Evolutionary conservation across 2,888 invertebrate species (phyloP), one percentile per base, ranked within the genome.

Genomic region (Trileptium ribeirensis): DNA sequence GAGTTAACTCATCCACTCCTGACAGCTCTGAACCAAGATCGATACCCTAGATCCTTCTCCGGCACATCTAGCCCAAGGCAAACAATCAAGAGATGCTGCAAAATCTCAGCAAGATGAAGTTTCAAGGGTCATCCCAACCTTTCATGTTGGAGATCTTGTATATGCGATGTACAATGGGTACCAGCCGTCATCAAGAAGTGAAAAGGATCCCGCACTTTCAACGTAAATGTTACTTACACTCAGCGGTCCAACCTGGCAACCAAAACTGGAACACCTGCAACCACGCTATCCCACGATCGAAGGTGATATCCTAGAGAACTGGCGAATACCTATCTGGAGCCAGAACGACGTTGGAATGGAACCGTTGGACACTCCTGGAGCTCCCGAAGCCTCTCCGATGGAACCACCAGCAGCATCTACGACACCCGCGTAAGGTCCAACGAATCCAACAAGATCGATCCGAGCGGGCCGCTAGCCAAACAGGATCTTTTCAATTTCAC

Each of bases 231-330:
- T 33, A n/a, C n/a, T n/a, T n/a, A 3, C 3, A n/a, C 79, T 78
- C n/a, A 79, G 29, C 8, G 80, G 80, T n/a, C 80, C 80, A 24
- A 81, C 80, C 31, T 80, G 80, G 80, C 3, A 80, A 31, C 8
- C 81, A 80, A 80, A 80, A 80, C 8, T 31, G 81, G 81, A 80
- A 81, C 80, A 80, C 34, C 39, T 80, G 37, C 81, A 74, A 33
- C 81, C 80, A 8, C 81, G 80, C 81, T 80, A 33, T 34, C 3
- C 81, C 8, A 19, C 80, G 15, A 31, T 8, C 19, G 80, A 80
- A 81, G 80, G 80, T 70, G 31, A 8, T n/a, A n/a, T n/a, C n/a
- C n/a, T n/a, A n/a, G n/a, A n/a, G n/a, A n/a, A n/a, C n/a, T n/a
- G n/a, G n/a, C n/a, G n/a, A n/a, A n/a, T n/a, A n/a, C n/a, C n/a